A percentile compares a stretch with the other conserved stretches of the same genome.
These are phyloP conservation scores for Alca torda DNA, from an alignment of 2,797 vertebrate genomes.

Conservation along the genomic window DNA sequence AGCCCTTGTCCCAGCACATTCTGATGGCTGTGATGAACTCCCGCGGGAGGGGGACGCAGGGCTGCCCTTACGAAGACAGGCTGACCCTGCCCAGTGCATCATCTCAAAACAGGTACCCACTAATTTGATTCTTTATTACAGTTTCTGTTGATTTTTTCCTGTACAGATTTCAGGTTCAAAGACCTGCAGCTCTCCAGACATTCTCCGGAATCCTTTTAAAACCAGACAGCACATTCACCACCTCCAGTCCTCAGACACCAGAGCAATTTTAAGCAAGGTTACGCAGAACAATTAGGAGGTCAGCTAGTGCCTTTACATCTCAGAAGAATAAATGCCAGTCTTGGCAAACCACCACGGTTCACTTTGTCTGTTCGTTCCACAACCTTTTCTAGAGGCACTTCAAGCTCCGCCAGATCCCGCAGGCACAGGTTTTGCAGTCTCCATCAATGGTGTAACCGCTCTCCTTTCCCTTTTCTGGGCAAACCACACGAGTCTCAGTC, in stretches of 20 bases:
- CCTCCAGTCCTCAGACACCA: background rate
- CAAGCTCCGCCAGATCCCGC: background rate
- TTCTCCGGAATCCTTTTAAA: background rate
- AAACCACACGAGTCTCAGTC: background rate
- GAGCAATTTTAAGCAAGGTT: background rate
- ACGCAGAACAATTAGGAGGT: background rate
- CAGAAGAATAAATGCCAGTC: background rate
- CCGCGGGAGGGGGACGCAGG: accelerated
- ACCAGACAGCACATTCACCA: background rate
- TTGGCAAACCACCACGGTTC: background rate
- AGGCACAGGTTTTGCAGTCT: background rate
- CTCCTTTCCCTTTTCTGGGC: background rate
- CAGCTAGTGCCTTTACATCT: background rate
- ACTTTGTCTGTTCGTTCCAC: background rate
- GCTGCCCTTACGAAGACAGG: background rate
- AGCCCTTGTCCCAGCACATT: background rate
- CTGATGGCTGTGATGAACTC: background rate
- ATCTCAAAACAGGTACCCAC: background rate
- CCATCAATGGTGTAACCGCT: background rate
- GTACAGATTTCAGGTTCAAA: background rate
- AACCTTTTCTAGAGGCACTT: background rate
- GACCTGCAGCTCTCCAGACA: background rate
- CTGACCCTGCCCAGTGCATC: background rate
- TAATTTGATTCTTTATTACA: background rate
- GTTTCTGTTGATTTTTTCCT: background rate